Percentiles rank a stretch among this genome's conserved stretches.
These are phyloP conservation scores for Noctua comes DNA, from an alignment of 2,888 invertebrate species.

Conservation along the genomic window DNA sequence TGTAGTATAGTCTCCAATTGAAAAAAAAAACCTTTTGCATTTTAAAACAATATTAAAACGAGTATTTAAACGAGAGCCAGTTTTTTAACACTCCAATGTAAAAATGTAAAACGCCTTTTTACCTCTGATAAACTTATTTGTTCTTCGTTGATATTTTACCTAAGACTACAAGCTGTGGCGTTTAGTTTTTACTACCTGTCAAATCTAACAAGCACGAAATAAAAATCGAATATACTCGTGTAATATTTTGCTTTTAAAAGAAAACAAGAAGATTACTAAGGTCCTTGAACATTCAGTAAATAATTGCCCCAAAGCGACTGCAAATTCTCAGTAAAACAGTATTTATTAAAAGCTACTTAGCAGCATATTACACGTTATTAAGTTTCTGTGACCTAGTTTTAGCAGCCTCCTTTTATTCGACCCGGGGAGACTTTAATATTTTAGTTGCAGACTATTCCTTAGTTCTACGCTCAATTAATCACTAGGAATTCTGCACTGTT, in stretches of 20 bases:
- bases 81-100: background rate
- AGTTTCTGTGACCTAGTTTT: slow-evolving; percentile 55
- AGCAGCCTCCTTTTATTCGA: slow-evolving; percentile 40
- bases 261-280: background rate
- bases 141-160: background rate
- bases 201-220: background rate
- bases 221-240: background rate
- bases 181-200: no score
- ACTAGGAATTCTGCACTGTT: slow-evolving; percentile 28
- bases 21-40: background rate
- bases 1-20: no score
- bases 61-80: background rate
- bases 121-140: background rate
- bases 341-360: slow-evolving; percentile 48
- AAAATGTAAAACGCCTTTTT: background rate
- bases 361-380: slow-evolving; percentile 49
- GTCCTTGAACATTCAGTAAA: slow-evolving; percentile 13
- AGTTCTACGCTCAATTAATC: slow-evolving; percentile 45
- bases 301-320: slow-evolving; percentile 5
- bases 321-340: slow-evolving; percentile 40
- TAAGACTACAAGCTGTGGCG: background rate
- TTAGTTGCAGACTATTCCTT: slow-evolving; percentile 46
- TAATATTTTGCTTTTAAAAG: background rate
- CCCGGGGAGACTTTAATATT: slow-evolving; percentile 48
- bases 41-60: background rate